Conservation (phyloP, 2,888 invertebrate genomes). For the Hydropsyche betteni region DNA sequence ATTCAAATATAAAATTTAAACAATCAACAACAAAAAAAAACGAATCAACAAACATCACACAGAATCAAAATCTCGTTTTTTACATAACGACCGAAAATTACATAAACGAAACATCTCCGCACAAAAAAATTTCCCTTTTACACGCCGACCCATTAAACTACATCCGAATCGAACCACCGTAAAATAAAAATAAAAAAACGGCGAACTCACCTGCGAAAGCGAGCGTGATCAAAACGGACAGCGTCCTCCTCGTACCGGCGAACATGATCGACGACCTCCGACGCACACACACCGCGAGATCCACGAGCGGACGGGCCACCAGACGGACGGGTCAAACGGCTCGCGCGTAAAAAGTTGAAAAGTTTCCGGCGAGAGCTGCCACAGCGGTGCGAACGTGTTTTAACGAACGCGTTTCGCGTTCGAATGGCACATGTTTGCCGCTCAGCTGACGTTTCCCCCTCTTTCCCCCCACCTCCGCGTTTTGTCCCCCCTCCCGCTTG, state of each 20-base stretch:
- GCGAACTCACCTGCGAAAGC: constrained; percentile 31
- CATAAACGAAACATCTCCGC: too few relatives aligned
- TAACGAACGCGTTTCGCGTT: too few relatives aligned
- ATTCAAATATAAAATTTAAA: too few relatives aligned
- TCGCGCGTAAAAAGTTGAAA: neutral
- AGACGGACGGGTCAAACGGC: neutral
- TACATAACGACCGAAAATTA: too few relatives aligned
- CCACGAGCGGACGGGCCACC: neutral
- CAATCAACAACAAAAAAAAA: too few relatives aligned
- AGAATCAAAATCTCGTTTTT: too few relatives aligned
- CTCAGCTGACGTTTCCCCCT: neutral
- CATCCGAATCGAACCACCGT: too few relatives aligned
- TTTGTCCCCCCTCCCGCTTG: constrained; percentile 4
- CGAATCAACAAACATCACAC: too few relatives aligned
- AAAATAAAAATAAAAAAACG: too few relatives aligned
- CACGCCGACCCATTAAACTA: too few relatives aligned
- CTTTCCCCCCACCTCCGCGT: neutral
- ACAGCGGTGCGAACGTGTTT: neutral
- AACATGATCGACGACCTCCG: constrained; percentile 6
- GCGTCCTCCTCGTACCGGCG: constrained; percentile 17
- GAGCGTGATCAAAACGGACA: constrained; percentile 33
- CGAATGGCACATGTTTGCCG: constrained; percentile 17
- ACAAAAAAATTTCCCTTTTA: too few relatives aligned
- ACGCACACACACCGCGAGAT: neutral
- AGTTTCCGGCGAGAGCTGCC: neutral